Conservation (phyloP, 2,113 vertebrate species). For the Myrmecobius fasciatus region DNA sequence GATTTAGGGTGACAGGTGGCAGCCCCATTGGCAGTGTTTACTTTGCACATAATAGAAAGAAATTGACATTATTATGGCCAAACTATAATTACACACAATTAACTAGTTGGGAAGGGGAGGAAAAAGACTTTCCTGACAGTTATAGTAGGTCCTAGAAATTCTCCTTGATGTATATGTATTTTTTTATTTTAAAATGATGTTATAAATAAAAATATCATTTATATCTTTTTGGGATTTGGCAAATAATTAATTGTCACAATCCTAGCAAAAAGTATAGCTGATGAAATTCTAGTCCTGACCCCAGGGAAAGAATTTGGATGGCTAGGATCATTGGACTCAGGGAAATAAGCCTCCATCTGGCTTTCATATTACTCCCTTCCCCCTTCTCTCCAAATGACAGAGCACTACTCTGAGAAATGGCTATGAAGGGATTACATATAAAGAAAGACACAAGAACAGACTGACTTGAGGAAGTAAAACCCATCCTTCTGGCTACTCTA, state of each 20-base stretch:
- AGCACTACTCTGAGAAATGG: background rate
- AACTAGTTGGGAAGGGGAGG: background rate
- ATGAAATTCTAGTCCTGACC: background rate
- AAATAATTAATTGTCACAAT: background rate
- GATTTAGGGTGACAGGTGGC: constrained; percentile 50
- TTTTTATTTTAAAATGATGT: background rate
- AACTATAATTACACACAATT: constrained; percentile 13
- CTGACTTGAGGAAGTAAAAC: background rate
- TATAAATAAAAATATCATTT: background rate
- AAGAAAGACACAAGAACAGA: background rate
- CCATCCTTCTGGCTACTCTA: background rate
- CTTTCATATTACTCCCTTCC: background rate
- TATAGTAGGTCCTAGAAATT: background rate
- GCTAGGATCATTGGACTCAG: background rate
- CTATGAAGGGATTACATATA: background rate
- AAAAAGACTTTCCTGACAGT: background rate
- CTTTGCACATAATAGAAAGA: constrained; percentile 47
- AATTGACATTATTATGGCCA: constrained; percentile 9
- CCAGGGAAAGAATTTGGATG: background rate
- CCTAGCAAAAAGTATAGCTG: background rate
- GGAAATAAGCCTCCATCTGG: background rate
- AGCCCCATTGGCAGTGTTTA: background rate
- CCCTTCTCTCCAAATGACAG: background rate
- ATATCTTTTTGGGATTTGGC: background rate
- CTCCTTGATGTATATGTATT: background rate